Conservation (phyloP, 2,113 vertebrate genomes). For the Globicephala melas region DNA sequence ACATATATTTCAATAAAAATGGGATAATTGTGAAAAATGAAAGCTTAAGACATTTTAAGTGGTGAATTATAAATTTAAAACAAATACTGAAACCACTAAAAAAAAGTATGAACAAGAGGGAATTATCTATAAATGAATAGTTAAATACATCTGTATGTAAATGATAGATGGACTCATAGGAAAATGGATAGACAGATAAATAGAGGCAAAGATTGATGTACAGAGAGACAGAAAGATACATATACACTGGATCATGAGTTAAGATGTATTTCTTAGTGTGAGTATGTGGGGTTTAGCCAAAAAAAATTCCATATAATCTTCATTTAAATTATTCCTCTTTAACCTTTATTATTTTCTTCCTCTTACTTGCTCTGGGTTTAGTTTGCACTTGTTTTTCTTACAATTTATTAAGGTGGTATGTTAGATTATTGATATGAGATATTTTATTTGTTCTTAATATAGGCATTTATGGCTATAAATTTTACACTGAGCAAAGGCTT, state of each 20-base stretch:
- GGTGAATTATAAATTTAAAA: background rate
- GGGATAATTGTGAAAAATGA: background rate
- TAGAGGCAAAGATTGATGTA: background rate
- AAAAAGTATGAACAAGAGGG: background rate
- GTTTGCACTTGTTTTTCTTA: background rate
- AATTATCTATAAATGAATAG: background rate
- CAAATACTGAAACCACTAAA: background rate
- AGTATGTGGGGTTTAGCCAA: background rate
- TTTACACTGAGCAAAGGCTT: background rate
- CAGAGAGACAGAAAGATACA: background rate
- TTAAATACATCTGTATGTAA: background rate
- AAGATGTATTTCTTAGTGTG: background rate
- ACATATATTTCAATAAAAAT: slow-evolving; percentile 13
- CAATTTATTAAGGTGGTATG: background rate
- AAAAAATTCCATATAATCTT: background rate
- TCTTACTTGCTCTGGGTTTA: background rate
- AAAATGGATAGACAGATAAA: background rate
- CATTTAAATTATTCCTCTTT: background rate
- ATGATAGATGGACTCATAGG: background rate
- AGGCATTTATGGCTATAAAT: background rate
- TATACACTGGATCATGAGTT: background rate
- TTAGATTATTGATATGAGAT: background rate
- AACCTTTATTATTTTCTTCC: background rate
- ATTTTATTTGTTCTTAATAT: background rate
- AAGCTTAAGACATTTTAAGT: background rate